Evolutionary conservation across 2,888 invertebrate species (phyloP).

Genomic region (Habrosyne pyritoides): DNA sequence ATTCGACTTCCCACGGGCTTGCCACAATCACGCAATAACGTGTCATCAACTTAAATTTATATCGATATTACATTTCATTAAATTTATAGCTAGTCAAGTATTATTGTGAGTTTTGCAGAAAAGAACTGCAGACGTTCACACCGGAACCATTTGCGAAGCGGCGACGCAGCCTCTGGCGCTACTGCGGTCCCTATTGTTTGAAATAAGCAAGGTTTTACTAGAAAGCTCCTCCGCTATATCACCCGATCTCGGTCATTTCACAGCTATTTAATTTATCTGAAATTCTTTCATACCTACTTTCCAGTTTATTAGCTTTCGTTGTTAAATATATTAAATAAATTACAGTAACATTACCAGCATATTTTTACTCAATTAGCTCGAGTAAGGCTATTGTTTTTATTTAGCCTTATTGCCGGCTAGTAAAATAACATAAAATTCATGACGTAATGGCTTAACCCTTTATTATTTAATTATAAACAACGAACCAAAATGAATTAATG

Average conservation of each 20-base stretch:
- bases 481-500: background rate
- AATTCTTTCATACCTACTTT: background rate
- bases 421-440: slow-evolving; percentile 21
- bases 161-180: slow-evolving; percentile 45
- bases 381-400: slow-evolving; percentile 23
- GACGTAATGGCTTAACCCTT: slow-evolving; percentile 1
- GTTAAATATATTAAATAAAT: slow-evolving; percentile 16
- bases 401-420: slow-evolving; percentile 20
- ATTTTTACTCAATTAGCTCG: slow-evolving; percentile 22
- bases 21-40: background rate
- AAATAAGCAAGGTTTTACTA: slow-evolving; percentile 65
- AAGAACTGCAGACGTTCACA: slow-evolving; percentile 7
- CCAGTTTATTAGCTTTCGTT: slow-evolving; percentile 9
- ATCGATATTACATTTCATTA: background rate
- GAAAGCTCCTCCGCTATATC: slow-evolving; percentile 45
- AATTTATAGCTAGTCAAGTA: background rate
- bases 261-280: slow-evolving; percentile 9
- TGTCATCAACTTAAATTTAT: background rate
- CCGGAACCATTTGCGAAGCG: slow-evolving; percentile 41
- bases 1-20: slow-evolving; percentile 1
- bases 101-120: background rate
- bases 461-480: background rate
- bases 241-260: slow-evolving; percentile 28
- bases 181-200: slow-evolving; percentile 54
- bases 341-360: slow-evolving; percentile 27